These are phyloP conservation scores for Manacus vitellinus DNA, from an alignment of 2,113 vertebrate genomes.

Conservation along the genomic window DNA sequence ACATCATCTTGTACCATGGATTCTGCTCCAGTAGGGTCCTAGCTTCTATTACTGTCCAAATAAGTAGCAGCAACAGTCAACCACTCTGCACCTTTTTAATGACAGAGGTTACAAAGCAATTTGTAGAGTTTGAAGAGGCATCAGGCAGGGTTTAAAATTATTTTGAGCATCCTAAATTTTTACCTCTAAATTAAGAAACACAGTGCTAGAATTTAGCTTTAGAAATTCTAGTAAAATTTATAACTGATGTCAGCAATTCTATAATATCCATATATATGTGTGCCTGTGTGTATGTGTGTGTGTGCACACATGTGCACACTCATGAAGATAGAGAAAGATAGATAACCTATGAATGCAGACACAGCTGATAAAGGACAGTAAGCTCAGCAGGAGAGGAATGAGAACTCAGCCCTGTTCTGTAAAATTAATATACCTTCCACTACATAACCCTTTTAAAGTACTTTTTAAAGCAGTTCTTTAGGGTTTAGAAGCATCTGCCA, in stretches of 20 bases:
- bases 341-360: background rate
- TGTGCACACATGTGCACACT: fast-evolving
- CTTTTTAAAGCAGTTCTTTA: background rate
- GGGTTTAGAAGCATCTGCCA: background rate
- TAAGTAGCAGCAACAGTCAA: background rate
- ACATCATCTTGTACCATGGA: background rate
- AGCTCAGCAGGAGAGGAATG: background rate
- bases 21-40: background rate
- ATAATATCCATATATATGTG: background rate
- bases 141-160: background rate
- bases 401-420: background rate
- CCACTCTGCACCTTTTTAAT: background rate
- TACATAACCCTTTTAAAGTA: background rate
- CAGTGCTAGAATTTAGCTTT: background rate
- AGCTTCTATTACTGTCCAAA: background rate
- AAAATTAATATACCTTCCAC: background rate
- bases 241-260: background rate
- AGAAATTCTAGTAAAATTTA: background rate
- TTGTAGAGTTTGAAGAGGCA: background rate
- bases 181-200: background rate
- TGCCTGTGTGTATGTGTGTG: fast-evolving
- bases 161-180: background rate
- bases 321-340: too few relatives aligned
- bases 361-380: background rate
- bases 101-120: background rate